phyloP scores from a whole-genome alignment of 2,113 vertebrate species.

The Plecotus auritus region DNA sequence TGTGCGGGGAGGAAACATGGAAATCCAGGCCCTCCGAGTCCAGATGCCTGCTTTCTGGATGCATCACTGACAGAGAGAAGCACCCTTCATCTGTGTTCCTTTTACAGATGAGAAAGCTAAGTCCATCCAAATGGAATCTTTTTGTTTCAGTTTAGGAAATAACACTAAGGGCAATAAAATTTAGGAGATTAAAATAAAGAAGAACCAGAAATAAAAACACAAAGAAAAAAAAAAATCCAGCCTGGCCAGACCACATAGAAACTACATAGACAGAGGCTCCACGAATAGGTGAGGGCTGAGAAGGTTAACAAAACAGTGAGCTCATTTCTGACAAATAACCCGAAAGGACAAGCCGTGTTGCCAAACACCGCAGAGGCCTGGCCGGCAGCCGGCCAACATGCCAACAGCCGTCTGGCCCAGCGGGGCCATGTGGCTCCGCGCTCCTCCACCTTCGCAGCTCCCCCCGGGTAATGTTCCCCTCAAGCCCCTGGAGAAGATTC shows the following conservation, averaged over 20 bases:
- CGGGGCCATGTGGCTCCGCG: rapidly evolving
- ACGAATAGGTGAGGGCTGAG: neutral
- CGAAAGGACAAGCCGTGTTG: conserved; percentile 9
- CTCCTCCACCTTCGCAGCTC: neutral
- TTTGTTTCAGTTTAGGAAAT: neutral
- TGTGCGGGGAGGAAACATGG: neutral
- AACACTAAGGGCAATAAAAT: neutral
- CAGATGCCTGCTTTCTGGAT: neutral
- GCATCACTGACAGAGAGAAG: neutral
- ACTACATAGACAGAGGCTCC: neutral
- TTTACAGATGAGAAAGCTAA: neutral
- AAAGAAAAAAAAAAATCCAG: neutral
- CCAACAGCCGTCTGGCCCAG: neutral
- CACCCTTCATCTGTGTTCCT: neutral
- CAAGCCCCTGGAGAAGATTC: neutral
- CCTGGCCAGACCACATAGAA: neutral
- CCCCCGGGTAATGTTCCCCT: neutral
- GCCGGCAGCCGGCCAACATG: neutral
- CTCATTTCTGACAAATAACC: conserved; percentile 50
- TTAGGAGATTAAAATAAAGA: neutral
- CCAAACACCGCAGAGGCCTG: neutral
- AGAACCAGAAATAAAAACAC: neutral
- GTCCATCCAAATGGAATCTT: neutral
- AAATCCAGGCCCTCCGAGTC: neutral
- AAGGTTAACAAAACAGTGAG: conserved; percentile 74